Evolutionary conservation across 2,797 vertebrate genomes (phyloP), one percentile per base, ranked within the genome.

Genomic region (Mallotus villosus): DNA sequence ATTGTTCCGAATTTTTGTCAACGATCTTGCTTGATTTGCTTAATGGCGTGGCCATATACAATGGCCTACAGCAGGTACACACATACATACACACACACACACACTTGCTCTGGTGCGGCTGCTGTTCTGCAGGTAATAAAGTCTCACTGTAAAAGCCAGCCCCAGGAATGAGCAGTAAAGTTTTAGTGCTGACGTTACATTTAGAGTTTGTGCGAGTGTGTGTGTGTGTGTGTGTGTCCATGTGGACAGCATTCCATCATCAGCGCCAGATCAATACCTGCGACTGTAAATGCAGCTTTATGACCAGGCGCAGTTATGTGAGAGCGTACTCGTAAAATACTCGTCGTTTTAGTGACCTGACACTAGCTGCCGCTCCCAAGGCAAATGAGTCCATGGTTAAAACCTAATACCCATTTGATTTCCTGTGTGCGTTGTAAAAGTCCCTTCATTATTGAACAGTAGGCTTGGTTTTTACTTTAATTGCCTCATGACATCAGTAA

Each of bases 251-350:
- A 71, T 63, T 73, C 80, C 78, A 82, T 87, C 88, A 92, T 91
- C 91, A 77, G 77, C 90, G 80, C 90, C 85, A 92, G 94, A 95
- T 94, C 94, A 94, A 91, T 95, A 92, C 83, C 83, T 72, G 79
- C 63, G 94, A 92, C 93, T 94, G 94, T 94, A 91, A 95, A 93
- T 92, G 90, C 87, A 92, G 75, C 86, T 94, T 94, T 95, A 92
- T 90, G 89, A 85, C 72, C 21, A 4, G 46, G 83, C 61, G 63
- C 34, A 29, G 37, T 53, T 59, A 34, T 60, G 66, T 57, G 59
- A 62, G 59, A 53, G 78, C 61, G 77, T 34, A 27, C 93, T 94
- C 92, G 86, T 94, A 93, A 95, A 91, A 91, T 74, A 86, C 86
- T 81, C n/a, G 82, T 93, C 84, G 91, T 93, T 91, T 89, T 89